Percentiles rank a stretch among this genome's conserved stretches.
Evolutionary conservation across 2,888 invertebrate species (phyloP).

Genomic region (Rhyacophila evoluta): DNA sequence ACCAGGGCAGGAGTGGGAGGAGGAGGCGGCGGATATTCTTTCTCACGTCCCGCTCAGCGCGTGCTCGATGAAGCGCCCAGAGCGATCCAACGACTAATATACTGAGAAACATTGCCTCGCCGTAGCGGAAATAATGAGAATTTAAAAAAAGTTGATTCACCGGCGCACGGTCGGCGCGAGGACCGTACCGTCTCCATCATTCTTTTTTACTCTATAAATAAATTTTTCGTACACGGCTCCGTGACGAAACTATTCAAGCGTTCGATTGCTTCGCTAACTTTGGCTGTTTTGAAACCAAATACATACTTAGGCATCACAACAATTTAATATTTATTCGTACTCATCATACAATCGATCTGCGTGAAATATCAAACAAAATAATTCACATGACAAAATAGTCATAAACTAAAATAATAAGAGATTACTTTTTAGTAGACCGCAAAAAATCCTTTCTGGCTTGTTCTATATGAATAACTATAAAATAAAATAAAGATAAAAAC

Average conservation of each 20-base stretch:
- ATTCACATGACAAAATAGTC: too few species aligned
- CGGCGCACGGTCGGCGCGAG: not conserved
- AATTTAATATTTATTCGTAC: too few species aligned
- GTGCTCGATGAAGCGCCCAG: conserved; percentile 42
- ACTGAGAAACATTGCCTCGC: conserved; percentile 20
- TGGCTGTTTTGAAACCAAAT: too few species aligned
- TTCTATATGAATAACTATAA: too few species aligned
- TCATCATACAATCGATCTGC: too few species aligned
- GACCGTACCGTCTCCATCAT: conserved; percentile 13
- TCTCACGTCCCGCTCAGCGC: conserved; percentile 45
- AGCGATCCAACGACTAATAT: conserved; percentile 34
- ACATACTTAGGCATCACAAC: too few species aligned
- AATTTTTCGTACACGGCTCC: not conserved
- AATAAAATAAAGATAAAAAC: too few species aligned
- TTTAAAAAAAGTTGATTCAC: conserved; percentile 32
- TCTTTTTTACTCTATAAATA: conserved; percentile 21
- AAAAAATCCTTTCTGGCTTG: too few species aligned
- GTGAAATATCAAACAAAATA: too few species aligned
- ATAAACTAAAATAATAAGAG: too few species aligned
- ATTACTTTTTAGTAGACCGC: too few species aligned
- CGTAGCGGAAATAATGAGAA: conserved; percentile 40
- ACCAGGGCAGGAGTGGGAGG: conserved; percentile 26
- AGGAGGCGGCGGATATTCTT: conserved; percentile 1
- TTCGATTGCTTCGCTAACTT: not conserved
- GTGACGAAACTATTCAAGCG: not conserved